Percentiles rank a stretch among this genome's conserved stretches.
Conservation (phyloP, 2,113 vertebrate species). For the Pseudopipra pipra region DNA sequence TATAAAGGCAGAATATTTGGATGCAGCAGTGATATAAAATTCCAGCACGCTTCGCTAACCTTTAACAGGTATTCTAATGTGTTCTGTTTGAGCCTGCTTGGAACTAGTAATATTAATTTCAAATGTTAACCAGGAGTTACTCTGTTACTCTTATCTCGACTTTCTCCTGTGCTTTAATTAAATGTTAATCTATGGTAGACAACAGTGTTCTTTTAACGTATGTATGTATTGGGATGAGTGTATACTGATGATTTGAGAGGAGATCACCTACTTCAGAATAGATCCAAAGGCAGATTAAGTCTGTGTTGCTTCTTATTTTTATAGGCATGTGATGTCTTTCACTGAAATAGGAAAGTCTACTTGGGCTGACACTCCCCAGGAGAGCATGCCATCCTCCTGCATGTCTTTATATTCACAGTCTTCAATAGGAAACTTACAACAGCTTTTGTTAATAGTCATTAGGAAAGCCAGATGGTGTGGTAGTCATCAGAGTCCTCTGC, state of each 20-base stretch:
- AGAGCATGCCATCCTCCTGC: background rate
- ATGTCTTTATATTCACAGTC: background rate
- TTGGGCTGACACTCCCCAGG: background rate
- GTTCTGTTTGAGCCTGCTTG: background rate
- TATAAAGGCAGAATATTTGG: background rate
- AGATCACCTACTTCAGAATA: background rate
- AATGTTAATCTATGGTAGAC: background rate
- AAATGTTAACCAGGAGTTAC: background rate
- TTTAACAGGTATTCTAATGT: background rate
- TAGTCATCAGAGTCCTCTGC: background rate
- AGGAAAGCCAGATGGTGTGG: background rate
- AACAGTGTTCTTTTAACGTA: background rate
- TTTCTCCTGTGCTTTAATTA: conserved; percentile 25
- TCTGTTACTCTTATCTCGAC: background rate
- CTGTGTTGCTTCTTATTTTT: background rate
- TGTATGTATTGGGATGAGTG: background rate
- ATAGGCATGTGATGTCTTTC: background rate
- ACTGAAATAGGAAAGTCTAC: background rate
- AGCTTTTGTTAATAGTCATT: background rate
- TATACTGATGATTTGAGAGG: background rate
- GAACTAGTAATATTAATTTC: background rate
- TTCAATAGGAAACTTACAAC: background rate
- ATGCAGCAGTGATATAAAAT: background rate
- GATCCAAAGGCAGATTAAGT: background rate
- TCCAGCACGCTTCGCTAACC: background rate